Evolutionary conservation across 1,140 invertebrate species (phyloP), one percentile per base, ranked within the genome.

Genomic region (Cherax destructor): DNA sequence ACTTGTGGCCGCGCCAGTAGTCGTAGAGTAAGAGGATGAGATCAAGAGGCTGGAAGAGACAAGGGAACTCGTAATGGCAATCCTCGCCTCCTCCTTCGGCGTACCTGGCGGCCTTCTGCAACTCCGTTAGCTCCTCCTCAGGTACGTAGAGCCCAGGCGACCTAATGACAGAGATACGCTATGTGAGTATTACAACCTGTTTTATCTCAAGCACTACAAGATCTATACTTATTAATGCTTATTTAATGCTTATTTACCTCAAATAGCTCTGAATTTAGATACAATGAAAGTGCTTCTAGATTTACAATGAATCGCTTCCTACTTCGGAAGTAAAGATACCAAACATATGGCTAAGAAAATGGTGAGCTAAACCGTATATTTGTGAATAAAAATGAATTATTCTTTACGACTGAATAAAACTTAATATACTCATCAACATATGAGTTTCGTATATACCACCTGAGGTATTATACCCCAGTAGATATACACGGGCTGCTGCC

Each of bases 11-110:
- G 16, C 72, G 79, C 88, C 83, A 91, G 76, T 91, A 91, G 52
- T 91, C 88, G 61, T 91, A 91, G 30, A 91, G 56, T 41, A 86
- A 91, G 16, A 91, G 56, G 21, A 91, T 76, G 30, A 91, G 49
- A 3, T 91, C 88, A 9, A 91, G 74, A n/a, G 88, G 88, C 74
- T 91, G 88, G n/a, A 91, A 76, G 49, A 91, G 83, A 72, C 88
- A 91, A 16, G 83, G 88, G 52, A 79, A 91, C 76, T 91, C 76
- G 76, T 85, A 91, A n/a, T 86, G 88, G 30, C 88, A 91, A 47
- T 91, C 88, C 41, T 30, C 49, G 16, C 61, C 76, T 47, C 74
- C 76, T 41, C 13, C 47, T 5, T 61, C 83, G n/a, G 81, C 88
- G 74, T 79, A 74, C 59, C 56, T 78, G 41, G 88, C 88, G 7